phyloP scores from a whole-genome alignment of 2,113 vertebrate species.

The Phylloscopus whistleri region DNA sequence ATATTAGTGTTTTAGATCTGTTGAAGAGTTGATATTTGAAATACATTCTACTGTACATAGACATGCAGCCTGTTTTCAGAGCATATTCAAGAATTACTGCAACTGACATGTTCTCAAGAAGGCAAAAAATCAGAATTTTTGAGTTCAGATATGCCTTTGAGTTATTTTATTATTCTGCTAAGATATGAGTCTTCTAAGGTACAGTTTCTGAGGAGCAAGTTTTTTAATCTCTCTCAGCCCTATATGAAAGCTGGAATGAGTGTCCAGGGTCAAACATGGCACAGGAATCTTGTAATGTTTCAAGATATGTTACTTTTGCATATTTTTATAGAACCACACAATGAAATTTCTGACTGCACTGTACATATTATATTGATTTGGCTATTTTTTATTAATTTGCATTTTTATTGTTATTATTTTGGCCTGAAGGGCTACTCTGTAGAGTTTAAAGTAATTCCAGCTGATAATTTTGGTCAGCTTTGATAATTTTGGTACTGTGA shows the following conservation, averaged over 20 bases:
- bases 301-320: not conserved
- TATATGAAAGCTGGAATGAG: not conserved
- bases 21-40: not conserved
- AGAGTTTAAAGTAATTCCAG: not conserved
- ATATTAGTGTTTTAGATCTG: not conserved
- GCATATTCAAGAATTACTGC: not conserved
- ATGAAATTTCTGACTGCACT: not conserved
- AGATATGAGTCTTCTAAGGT: not conserved
- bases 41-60: not conserved
- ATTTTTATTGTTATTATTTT: not conserved
- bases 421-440: accelerated
- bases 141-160: not conserved
- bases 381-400: not conserved
- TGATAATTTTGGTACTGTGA: not conserved
- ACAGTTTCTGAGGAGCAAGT: not conserved
- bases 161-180: not conserved
- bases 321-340: accelerated
- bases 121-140: not conserved
- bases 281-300: not conserved
- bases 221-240: not conserved
- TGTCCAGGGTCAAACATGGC: not conserved
- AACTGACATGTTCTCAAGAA: not conserved
- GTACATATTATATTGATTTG: not conserved
- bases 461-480: not conserved
- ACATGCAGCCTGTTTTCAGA: accelerated